Evolutionary conservation across 1,140 invertebrate species (phyloP), one percentile per base, ranked within the genome.

Genomic region (Hestina assimilis): DNA sequence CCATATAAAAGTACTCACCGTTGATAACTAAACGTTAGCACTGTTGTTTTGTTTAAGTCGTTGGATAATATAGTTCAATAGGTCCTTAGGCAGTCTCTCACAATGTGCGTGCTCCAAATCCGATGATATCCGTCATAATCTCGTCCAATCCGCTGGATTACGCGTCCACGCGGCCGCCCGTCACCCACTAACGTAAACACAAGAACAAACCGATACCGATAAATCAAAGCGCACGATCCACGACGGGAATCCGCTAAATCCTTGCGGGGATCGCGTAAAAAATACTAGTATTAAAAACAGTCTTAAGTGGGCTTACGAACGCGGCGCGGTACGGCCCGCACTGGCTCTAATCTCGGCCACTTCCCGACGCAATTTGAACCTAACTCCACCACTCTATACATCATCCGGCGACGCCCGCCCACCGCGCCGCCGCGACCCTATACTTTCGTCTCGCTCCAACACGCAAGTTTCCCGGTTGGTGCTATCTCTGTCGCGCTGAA

Each of bases 331-430:
- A 79, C 76, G 78, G 75, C 74, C 82, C 83, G 83, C 82, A 77
- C 78, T 80, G 79, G 73, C 90, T 91, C 87, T 92, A 91, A 91
- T 91, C 90, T 92, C 90, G 91, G 89, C 91, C 91, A 91, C 91
- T 92, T 92, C 90, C 91, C 91, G 90, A 81, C 90, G 89, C 90
- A 91, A 90, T 91, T 91, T 91, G 90, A 91, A 89, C 89, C 89
- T 92, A 91, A 91, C 90, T 92, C 91, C 90, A 88, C 88, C 89
- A 91, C 90, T 91, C 91, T 91, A 91, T 92, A 91, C 91, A 91
- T 92, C 90, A 91, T 91, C 89, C 77, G 75, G 72, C 74, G 76
- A 62, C 74, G 78, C 83, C 78, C 83, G 77, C 75, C 83, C 79
- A 81, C 75, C 74, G 78, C 76, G 72, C 66, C 71, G 63, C 59